Base-by-base conservation (phyloP, 2,113 vertebrate species). In the Nesospiza acunhae region DNA sequence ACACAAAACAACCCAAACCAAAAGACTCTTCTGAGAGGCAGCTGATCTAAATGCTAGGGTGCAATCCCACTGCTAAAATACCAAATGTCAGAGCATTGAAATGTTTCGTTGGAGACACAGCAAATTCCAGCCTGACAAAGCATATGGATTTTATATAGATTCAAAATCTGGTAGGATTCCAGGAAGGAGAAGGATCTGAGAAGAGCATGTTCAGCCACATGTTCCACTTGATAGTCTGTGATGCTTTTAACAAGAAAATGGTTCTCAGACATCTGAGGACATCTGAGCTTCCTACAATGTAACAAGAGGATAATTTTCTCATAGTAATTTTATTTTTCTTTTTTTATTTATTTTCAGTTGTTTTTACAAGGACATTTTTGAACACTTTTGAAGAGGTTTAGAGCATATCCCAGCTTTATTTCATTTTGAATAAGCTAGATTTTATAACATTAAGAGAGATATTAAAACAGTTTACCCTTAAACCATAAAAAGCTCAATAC, bases 191-290 rank as follows among this genome's bases (percentile, higher is more conserved):
- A 60, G 14, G 33, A 85, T 79, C 27, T 52, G 70, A 87, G 50
- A 28, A 74, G 26, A n/a, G 1, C 9, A 9, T 33, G 14, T 55
- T 62, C 39, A 78, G 9, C 9, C 24, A 59, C 3, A 0, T 39
- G 15, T 30, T 87, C 52, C 46, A 26, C 15, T 42, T 1, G 1
- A 42, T n/a, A 19, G 6, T 44, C 16, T 7, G 1, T 23, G 24
- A 26, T 10, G 2, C 4, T 87, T 58, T 84, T 37, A 46, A 35
- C 13, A 11, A 23, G 20, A 75, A 94, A 72, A 35, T 39, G 18
- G 0, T 5, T 75, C 56, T 84, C 8, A 63, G 28, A 41, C 0
- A 2, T 17, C 24, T 55, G 4, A 19, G 41, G 20, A 50, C 7
- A 64, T 17, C 6, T 62, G 16, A 66, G 5, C 8, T 85, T 79